Evolutionary conservation across 2,888 invertebrate species (phyloP).

Genomic region (Eueremaeus valkanovi): DNA sequence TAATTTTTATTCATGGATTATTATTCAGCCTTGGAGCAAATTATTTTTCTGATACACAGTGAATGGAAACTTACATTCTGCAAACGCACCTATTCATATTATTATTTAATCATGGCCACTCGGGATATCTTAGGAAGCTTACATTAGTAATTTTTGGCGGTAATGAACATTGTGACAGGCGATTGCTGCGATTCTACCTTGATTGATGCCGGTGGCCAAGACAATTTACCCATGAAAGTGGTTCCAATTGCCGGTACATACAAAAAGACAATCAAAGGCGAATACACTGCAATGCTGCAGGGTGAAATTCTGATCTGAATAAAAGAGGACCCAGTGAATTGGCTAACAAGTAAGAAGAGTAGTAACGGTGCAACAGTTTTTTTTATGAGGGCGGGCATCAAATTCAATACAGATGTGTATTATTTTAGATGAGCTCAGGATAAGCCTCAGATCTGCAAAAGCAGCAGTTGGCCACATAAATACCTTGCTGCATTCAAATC

Average conservation of each 20-base stretch:
- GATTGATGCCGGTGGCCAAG: constrained; percentile 52
- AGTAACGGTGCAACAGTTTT: constrained; percentile 50
- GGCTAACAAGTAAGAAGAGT: constrained; percentile 35
- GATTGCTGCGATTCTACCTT: constrained; percentile 53
- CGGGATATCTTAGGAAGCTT: too few species aligned
- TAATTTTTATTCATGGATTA: too few species aligned
- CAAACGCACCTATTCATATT: too few species aligned
- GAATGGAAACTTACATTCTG: too few species aligned
- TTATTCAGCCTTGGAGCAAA: too few species aligned
- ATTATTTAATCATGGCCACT: too few species aligned
- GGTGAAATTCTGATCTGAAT: constrained; percentile 53
- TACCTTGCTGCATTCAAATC: constrained; percentile 55
- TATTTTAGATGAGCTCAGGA: constrained; percentile 55
- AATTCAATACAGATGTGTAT: constrained; percentile 55
- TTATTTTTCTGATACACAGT: too few species aligned
- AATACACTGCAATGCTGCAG: constrained; percentile 53
- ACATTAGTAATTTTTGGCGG: too few species aligned
- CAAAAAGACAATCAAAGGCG: constrained; percentile 46
- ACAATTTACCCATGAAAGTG: constrained; percentile 53
- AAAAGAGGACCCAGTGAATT: constrained; percentile 53
- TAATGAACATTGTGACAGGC: constrained; percentile 52
- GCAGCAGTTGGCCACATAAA: constrained; percentile 51
- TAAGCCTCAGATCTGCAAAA: constrained; percentile 54
- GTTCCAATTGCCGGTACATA: constrained; percentile 28
- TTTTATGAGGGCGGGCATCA: constrained; percentile 56